Evolutionary conservation across 2,797 vertebrate genomes (phyloP).

Genomic region (Hozukius guyotensis): DNA sequence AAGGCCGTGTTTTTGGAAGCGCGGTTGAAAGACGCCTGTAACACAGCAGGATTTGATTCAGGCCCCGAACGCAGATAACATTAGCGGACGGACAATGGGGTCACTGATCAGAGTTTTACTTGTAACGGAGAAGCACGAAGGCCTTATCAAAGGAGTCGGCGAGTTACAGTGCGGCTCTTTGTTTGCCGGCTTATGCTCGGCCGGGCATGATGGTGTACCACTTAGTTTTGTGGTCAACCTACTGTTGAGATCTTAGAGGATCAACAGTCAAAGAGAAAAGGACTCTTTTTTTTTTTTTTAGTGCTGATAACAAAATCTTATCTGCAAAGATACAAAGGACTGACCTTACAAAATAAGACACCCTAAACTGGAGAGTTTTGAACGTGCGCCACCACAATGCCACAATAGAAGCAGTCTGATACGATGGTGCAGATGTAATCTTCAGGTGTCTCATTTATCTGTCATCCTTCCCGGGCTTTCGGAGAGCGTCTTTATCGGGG

Average conservation of each 20-base stretch:
- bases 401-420: constrained; percentile 22
- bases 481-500: constrained; percentile 60
- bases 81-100: constrained; percentile 61
- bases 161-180: constrained; percentile 52
- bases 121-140: constrained; percentile 65
- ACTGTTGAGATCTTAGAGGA: constrained; percentile 28
- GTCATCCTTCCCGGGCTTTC: constrained; percentile 59
- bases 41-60: constrained; percentile 69
- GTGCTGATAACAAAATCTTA: neutral
- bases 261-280: constrained; percentile 13
- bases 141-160: constrained; percentile 37
- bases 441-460: constrained; percentile 74
- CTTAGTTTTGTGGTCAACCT: constrained; percentile 25
- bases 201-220: constrained; percentile 32
- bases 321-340: neutral
- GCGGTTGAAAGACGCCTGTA: constrained; percentile 64
- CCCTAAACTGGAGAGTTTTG: neutral
- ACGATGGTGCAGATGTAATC: constrained; percentile 48
- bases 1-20: constrained; percentile 52
- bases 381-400: neutral
- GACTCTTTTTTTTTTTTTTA: constrained; percentile 6
- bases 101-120: constrained; percentile 69
- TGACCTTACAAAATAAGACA: constrained; percentile 5
- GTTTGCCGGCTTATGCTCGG: constrained; percentile 48
- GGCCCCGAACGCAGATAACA: constrained; percentile 61